phyloP scores from a whole-genome alignment of 1,140 invertebrate species.

The Drosophila sproati region DNA sequence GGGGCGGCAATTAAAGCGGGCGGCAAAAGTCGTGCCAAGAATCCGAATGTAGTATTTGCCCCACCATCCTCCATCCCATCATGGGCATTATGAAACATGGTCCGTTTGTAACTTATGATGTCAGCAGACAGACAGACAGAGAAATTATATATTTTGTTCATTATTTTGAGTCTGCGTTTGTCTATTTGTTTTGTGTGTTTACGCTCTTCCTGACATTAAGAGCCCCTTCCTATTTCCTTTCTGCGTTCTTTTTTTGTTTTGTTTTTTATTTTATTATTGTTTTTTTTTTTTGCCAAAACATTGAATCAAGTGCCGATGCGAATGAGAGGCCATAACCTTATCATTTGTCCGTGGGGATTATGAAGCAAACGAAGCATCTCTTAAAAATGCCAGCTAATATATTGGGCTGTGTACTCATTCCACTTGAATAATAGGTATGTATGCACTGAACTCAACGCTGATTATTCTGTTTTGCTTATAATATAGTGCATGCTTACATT shows the following conservation, averaged over 20 bases:
- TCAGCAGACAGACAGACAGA: slow-evolving; percentile 49
- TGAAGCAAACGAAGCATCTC: neutral
- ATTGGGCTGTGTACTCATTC: slow-evolving; percentile 32
- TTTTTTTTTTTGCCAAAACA: slow-evolving; percentile 24
- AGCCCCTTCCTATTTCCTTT: slow-evolving; percentile 10
- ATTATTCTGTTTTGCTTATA: slow-evolving; percentile 4
- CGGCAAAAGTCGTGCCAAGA: slow-evolving; percentile 35
- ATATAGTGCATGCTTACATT: neutral
- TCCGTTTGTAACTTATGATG: slow-evolving; percentile 54
- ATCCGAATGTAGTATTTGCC: slow-evolving; percentile 13
- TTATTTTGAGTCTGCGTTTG: slow-evolving; percentile 15
- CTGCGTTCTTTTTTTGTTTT: slow-evolving; percentile 1
- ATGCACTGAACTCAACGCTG: slow-evolving; percentile 13
- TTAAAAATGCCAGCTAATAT: slow-evolving; percentile 6
- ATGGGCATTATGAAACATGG: slow-evolving; percentile 18
- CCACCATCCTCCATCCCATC: neutral
- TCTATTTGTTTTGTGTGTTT: slow-evolving; percentile 39
- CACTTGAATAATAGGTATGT: slow-evolving; percentile 1
- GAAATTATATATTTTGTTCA: slow-evolving; percentile 33
- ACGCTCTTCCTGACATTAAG: slow-evolving; percentile 19
- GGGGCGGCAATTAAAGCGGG: slow-evolving; percentile 66
- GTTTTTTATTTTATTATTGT: neutral
- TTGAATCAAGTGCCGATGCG: slow-evolving; percentile 28
- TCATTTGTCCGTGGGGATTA: slow-evolving; percentile 20
- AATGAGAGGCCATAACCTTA: slow-evolving; percentile 19